These are phyloP conservation scores for Panagrolaimus sp. DNA, from an alignment of 1,140 invertebrate genomes.

Conservation along the genomic window DNA sequence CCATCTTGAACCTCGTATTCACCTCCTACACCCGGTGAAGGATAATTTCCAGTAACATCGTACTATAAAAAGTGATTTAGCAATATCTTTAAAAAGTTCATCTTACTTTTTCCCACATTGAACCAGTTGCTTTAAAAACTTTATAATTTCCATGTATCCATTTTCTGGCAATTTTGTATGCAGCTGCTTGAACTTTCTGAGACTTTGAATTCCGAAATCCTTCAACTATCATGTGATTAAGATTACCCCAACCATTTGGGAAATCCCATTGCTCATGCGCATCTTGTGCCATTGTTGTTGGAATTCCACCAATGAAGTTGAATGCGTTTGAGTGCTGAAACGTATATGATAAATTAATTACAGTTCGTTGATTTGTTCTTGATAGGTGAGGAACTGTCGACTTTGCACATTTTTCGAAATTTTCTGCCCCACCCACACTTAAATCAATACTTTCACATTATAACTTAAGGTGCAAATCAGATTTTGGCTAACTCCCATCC, in stretches of 20 bases:
- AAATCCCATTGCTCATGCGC: conserved; percentile 58
- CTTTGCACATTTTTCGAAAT: too few relatives aligned
- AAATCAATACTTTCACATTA: too few relatives aligned
- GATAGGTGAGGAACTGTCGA: too few relatives aligned
- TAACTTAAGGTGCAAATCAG: too few relatives aligned
- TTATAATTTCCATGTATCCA: conserved; percentile 77
- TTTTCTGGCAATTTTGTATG: conserved; percentile 62
- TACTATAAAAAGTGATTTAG: conserved; percentile 25
- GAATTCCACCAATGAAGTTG: conserved; percentile 47
- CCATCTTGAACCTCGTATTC: conserved; percentile 64
- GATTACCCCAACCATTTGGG: conserved; percentile 57
- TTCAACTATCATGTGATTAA: conserved; percentile 50
- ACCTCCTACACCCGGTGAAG: conserved; percentile 18
- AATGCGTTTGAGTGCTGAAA: conserved; percentile 21
- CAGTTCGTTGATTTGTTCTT: too few relatives aligned
- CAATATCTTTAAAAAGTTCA: conserved; percentile 14
- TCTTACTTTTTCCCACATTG: conserved; percentile 76
- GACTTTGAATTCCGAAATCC: conserved; percentile 40
- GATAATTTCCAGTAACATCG: conserved; percentile 17
- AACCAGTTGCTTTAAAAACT: conserved; percentile 67
- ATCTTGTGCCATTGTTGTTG: conserved; percentile 57
- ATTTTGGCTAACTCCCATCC: too few relatives aligned
- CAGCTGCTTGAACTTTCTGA: conserved; percentile 35
- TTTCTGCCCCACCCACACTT: too few relatives aligned
- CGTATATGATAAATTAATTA: background rate